Evolutionary conservation across 2,113 vertebrate genomes (phyloP).

Genomic region (Ciconia maguari): DNA sequence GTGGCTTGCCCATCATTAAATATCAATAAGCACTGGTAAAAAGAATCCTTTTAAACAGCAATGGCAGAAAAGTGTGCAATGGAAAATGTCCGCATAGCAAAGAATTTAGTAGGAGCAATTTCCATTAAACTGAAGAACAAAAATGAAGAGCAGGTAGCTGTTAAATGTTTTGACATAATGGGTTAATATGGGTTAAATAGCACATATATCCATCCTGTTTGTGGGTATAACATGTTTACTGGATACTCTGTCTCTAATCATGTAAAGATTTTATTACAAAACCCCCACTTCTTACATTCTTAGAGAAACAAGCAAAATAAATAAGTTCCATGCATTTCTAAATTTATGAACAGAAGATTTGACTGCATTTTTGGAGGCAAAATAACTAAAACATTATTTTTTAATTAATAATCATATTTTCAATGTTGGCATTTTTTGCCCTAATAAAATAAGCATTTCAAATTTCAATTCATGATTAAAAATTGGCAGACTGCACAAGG

Average conservation of each 20-base stretch:
- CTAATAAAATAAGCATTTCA: slow-evolving; percentile 53
- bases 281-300: background rate
- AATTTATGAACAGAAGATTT: slow-evolving; percentile 8
- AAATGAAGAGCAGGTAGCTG: background rate
- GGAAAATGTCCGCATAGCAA: background rate
- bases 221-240: background rate
- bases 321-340: background rate
- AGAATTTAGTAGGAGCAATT: background rate
- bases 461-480: slow-evolving; percentile 47
- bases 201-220: background rate
- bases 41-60: background rate
- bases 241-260: background rate
- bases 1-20: background rate
- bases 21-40: background rate
- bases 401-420: slow-evolving; percentile 30
- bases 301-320: background rate
- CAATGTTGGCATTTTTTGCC: background rate
- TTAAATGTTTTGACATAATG: background rate
- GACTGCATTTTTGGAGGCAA: background rate
- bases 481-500: slow-evolving; percentile 28
- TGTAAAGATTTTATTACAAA: background rate
- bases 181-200: background rate
- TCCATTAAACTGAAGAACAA: background rate
- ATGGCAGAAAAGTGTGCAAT: background rate
- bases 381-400: slow-evolving; percentile 11